Base-by-base conservation (phyloP, 2,888 invertebrate genomes). In the Meiosimyza decipiens region DNA sequence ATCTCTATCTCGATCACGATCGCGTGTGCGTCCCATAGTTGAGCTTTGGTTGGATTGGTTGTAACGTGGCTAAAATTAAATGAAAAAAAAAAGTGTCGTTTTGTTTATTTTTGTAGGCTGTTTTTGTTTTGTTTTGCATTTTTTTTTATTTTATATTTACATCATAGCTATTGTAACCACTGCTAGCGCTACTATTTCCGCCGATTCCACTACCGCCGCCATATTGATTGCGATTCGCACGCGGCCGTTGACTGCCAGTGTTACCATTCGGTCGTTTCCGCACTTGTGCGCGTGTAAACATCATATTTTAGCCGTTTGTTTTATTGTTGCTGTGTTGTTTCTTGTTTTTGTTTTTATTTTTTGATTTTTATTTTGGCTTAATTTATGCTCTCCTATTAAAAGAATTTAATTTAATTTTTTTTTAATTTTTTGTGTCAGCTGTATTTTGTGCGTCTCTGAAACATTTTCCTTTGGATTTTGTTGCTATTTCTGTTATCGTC, bases 281-380 rank as follows among this genome's bases (percentile, higher is more conserved):
- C 84, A 90, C 90, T 75, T 90, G 90, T 82, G 90, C 90, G 80
- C 91, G 91, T 80, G 91, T 91, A 87, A 92, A 92, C 91, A 92
- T 92, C 92, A 92, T 92, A 77, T 83, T 80, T 74, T 71, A 69
- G 78, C 76, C 77, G 78, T 75, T 73, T 66, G 47, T 28, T 50
- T 15, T 63, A 7, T 62, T 57, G 52, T 52, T 66, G 22, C 15
- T 70, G 16, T 71, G 65, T 55, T 70, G 57, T 68, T 70, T 72
- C 22, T 73, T 74, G 51, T n/a, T n/a, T n/a, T n/a, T 55, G 22
- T 71, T 71, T 63, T 57, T 60, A 60, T 22, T 63, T 62, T 74
- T 47, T 59, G 47, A n/a, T 68, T 62, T 62, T 69, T 72, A 16
- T 18, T 51, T 65, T 54, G 16, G 12, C 51, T 66, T 60, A 52